phyloP scores from a whole-genome alignment of 2,113 vertebrate species.

The Lepidothrix coronata region DNA sequence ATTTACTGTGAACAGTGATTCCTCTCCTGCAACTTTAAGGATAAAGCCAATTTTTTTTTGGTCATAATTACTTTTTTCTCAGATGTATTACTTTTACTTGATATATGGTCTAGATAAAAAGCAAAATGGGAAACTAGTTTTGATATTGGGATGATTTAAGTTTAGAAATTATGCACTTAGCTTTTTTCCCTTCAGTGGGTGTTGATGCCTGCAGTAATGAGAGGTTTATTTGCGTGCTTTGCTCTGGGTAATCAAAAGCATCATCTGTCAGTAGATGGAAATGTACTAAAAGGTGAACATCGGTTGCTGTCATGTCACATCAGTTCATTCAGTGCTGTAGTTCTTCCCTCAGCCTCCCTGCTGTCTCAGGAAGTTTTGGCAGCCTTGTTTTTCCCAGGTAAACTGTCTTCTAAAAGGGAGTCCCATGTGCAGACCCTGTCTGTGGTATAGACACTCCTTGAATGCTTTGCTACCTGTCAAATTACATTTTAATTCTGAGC shows the following conservation, averaged over 20 bases:
- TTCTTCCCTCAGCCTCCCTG: background rate
- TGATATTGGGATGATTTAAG: background rate
- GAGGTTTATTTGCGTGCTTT: background rate
- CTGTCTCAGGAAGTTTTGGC: background rate
- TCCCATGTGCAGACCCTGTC: fast-evolving
- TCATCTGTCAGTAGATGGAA: background rate
- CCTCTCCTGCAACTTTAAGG: fast-evolving
- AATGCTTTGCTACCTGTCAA: background rate
- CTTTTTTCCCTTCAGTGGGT: background rate
- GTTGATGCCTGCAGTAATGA: background rate
- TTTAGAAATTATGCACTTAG: background rate
- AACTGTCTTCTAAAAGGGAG: background rate
- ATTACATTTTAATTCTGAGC: background rate
- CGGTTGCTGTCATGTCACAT: background rate
- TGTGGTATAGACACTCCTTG: background rate
- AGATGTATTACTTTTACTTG: background rate
- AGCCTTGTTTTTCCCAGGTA: background rate
- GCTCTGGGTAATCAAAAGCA: background rate
- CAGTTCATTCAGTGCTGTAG: background rate
- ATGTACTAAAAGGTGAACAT: background rate
- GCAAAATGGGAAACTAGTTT: background rate
- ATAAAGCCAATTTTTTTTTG: background rate
- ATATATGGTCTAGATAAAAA: background rate
- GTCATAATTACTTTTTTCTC: background rate
- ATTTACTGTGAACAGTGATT: background rate